Conservation (phyloP, 2,888 invertebrate genomes). For the Chalcis sispes region DNA sequence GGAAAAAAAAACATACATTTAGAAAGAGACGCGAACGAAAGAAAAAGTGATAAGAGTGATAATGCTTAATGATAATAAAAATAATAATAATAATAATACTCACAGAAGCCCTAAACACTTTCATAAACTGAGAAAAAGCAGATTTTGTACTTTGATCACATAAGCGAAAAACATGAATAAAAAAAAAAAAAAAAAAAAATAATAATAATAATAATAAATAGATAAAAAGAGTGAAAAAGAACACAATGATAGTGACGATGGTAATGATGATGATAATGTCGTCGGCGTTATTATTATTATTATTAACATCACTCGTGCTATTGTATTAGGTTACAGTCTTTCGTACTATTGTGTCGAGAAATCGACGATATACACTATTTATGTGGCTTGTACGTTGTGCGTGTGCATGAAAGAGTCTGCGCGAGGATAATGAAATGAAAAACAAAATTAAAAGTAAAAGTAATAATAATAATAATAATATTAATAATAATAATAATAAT, state of each 20-base stretch:
- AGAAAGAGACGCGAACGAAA: constrained; percentile 52
- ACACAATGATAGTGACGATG: constrained; percentile 60
- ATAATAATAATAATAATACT: constrained; percentile 58
- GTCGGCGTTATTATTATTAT: constrained; percentile 32
- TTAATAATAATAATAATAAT: too few species aligned
- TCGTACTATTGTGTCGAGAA: constrained; percentile 64
- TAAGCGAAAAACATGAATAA: constrained; percentile 51
- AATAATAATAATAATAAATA: constrained; percentile 60
- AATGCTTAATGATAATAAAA: constrained; percentile 42
- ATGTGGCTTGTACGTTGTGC: background rate
- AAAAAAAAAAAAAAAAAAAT: constrained; percentile 50
- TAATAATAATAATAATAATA: too few species aligned
- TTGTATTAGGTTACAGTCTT: constrained; percentile 67
- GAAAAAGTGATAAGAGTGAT: constrained; percentile 35
- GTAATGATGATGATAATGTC: constrained; percentile 61
- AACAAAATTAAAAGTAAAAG: too few species aligned
- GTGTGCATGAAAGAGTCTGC: constrained; percentile 16
- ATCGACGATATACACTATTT: constrained; percentile 41
- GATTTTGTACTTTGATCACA: constrained; percentile 32
- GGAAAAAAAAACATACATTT: background rate
- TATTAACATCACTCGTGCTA: constrained; percentile 54
- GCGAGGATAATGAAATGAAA: constrained; percentile 45
- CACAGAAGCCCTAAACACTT: constrained; percentile 37
- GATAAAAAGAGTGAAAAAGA: too few species aligned
- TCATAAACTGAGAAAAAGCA: constrained; percentile 20